Conservation (phyloP, 2,888 invertebrate species). For the Heliconius cydno region DNA sequence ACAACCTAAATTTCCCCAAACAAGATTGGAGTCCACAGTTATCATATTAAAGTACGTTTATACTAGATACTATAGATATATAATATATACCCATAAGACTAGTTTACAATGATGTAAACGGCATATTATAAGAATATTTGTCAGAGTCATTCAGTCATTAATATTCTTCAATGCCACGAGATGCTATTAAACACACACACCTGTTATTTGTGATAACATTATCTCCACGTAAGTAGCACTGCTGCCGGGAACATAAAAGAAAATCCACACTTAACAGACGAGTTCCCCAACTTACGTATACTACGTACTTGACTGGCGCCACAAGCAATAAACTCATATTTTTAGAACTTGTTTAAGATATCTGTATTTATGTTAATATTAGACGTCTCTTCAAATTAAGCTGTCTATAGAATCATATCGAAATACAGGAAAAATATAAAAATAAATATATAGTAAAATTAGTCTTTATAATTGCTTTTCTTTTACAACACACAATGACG, state of each 20-base stretch:
- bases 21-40: background rate
- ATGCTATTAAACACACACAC: slow-evolving; percentile 31
- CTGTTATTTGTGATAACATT: slow-evolving; percentile 40
- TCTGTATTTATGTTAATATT: slow-evolving; percentile 42
- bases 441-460: no score
- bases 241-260: slow-evolving; percentile 38
- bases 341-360: slow-evolving; percentile 48
- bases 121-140: slow-evolving; percentile 4
- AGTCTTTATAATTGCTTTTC: background rate
- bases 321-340: slow-evolving; percentile 44
- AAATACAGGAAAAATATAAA: background rate
- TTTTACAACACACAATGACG: background rate
- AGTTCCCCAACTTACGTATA: slow-evolving; percentile 23
- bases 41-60: background rate
- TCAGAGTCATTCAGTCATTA: slow-evolving; percentile 11
- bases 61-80: background rate
- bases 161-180: slow-evolving; percentile 29
- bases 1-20: background rate
- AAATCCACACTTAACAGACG: slow-evolving; percentile 32
- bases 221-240: slow-evolving; percentile 36
- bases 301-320: slow-evolving; percentile 48
- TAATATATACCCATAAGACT: background rate
- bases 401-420: background rate
- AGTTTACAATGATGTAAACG: slow-evolving; percentile 9
- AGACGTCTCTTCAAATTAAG: background rate